These are phyloP conservation scores for Coenobita brevimanus DNA, from an alignment of 1,140 invertebrate species.

Conservation along the genomic window DNA sequence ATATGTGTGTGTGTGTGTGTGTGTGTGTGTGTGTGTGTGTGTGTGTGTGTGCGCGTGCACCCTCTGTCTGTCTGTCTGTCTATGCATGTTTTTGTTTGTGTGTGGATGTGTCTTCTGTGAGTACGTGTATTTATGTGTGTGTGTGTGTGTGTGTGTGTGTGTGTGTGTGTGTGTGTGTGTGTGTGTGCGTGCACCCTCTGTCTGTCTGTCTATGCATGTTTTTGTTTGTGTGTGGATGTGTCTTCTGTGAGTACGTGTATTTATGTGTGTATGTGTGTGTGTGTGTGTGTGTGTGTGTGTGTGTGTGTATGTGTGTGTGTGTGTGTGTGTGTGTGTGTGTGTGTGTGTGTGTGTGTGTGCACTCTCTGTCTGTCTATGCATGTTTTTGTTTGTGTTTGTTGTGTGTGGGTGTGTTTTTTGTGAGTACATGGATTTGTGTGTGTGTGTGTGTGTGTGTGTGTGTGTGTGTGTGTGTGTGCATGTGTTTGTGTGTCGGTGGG, in stretches of 20 bases:
- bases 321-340: background rate
- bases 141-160: background rate
- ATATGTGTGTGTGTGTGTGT: conserved; percentile 1
- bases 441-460: background rate
- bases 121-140: background rate
- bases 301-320: background rate
- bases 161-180: background rate
- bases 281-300: background rate
- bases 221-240: background rate
- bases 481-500: too few relatives aligned
- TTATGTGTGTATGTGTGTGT: background rate
- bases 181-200: too few relatives aligned
- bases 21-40: background rate
- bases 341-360: background rate
- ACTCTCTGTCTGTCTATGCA: too few relatives aligned
- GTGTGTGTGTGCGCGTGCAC: background rate
- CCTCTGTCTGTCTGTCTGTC: too few relatives aligned
- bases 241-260: background rate
- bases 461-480: background rate
- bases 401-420: too few relatives aligned
- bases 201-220: background rate
- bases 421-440: too few relatives aligned
- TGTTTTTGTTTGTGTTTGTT: too few relatives aligned
- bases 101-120: background rate
- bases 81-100: too few relatives aligned